Percentiles rank a stretch among this genome's conserved stretches.
Conservation (phyloP, 2,888 invertebrate genomes). For the Hirtodrosophila confusa region DNA sequence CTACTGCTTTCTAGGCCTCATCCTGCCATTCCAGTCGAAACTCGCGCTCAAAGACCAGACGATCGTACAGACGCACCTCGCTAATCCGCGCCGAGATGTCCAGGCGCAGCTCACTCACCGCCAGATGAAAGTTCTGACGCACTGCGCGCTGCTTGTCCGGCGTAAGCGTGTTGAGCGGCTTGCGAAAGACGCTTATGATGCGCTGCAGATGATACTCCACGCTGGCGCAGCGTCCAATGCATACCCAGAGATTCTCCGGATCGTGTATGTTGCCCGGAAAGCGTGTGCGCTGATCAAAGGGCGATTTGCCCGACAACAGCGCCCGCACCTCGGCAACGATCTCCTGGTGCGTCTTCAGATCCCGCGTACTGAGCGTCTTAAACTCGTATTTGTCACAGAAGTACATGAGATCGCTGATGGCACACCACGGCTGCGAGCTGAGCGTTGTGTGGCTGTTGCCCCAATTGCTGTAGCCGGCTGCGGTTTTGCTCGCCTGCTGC, state of each 20-base stretch:
- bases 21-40: conserved; percentile 79
- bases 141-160: conserved; percentile 79
- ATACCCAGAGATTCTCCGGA: conserved; percentile 79
- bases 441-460: conserved; percentile 69
- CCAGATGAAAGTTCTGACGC: conserved; percentile 80
- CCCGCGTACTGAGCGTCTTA: conserved; percentile 70
- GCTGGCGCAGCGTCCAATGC: conserved; percentile 79
- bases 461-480: conserved; percentile 76
- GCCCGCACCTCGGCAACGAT: conserved; percentile 75
- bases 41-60: conserved; percentile 76
- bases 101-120: conserved; percentile 77
- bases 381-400: conserved; percentile 82
- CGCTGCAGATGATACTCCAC: conserved; percentile 80
- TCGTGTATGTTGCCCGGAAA: conserved; percentile 79
- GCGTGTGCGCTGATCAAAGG: conserved; percentile 76
- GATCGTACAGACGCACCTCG: conserved; percentile 77
- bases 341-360: conserved; percentile 70
- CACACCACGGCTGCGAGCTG: conserved; percentile 75
- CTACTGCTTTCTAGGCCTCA: conserved; percentile 45
- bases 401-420: conserved; percentile 78
- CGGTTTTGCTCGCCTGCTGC: conserved; percentile 35
- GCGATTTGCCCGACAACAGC: conserved; percentile 68
- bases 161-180: conserved; percentile 73
- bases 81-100: conserved; percentile 81
- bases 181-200: conserved; percentile 76